Percentiles rank a stretch among this genome's conserved stretches.
phyloP scores from a whole-genome alignment of 2,113 vertebrate species.

The Ceyx cyanopectus region DNA sequence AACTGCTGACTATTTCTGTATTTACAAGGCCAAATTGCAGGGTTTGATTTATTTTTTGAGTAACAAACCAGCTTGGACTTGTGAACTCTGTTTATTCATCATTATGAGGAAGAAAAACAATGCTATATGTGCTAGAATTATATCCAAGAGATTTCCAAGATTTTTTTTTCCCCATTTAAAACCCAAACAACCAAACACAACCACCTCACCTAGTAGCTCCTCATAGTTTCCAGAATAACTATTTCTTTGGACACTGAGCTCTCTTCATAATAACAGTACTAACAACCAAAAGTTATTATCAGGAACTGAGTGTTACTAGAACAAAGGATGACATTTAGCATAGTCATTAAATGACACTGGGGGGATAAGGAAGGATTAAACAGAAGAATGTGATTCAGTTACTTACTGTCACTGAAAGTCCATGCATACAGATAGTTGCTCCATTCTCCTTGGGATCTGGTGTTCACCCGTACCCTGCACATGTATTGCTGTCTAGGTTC shows the following conservation, averaged over 20 bases:
- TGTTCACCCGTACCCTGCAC: constrained; percentile 82
- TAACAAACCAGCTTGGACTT: not conserved
- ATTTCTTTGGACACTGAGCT: not conserved
- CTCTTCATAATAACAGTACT: not conserved
- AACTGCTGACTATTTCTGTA: not conserved
- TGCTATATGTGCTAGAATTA: not conserved
- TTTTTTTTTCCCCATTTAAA: not conserved
- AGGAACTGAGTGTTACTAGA: not conserved
- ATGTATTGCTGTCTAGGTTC: constrained; percentile 83
- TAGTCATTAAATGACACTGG: not conserved
- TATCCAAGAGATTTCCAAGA: not conserved
- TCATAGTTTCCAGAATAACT: not conserved
- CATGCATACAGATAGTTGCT: constrained; percentile 82
- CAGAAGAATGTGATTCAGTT: not conserved
- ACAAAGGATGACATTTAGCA: not conserved
- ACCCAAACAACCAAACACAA: too few species aligned
- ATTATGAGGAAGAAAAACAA: not conserved
- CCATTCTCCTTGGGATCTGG: constrained; percentile 80
- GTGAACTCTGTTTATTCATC: not conserved
- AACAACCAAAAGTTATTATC: not conserved
- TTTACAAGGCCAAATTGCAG: not conserved
- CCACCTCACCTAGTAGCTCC: not conserved
- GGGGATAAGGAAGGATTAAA: not conserved
- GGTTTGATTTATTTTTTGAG: not conserved
- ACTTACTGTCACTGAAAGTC: constrained; percentile 89